Percentiles rank a stretch among this genome's conserved stretches.
These are phyloP conservation scores for Oligia latruncula DNA, from an alignment of 2,888 invertebrate species.

Conservation along the genomic window DNA sequence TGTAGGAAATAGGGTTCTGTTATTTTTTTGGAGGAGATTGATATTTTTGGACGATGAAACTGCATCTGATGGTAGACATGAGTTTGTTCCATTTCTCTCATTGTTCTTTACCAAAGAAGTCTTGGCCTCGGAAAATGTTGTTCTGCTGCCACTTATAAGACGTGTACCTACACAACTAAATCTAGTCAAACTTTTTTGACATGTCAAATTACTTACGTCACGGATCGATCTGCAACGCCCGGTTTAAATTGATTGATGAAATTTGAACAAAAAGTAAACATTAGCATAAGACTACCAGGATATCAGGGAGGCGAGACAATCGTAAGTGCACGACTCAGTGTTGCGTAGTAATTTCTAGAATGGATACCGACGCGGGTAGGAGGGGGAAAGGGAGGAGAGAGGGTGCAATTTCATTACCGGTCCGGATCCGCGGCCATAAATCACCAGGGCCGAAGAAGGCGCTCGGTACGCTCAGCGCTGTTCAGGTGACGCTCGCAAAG, in stretches of 20 bases:
- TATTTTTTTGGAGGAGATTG: conserved; percentile 14
- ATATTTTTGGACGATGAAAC: conserved; percentile 23
- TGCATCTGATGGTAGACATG: conserved; percentile 10
- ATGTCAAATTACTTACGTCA: conserved; percentile 43
- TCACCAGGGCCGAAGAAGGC: conserved; percentile 90
- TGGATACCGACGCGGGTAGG: conserved; percentile 80
- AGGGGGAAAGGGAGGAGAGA: conserved; percentile 80
- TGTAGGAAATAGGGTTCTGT: conserved; percentile 40
- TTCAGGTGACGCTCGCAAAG: conserved; percentile 90
- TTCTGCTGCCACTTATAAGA: too few relatives aligned
- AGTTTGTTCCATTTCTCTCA: not conserved
- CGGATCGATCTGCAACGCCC: conserved; percentile 37
- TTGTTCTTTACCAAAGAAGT: not conserved
- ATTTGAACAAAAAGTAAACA: conserved; percentile 75
- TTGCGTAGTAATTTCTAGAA: conserved; percentile 90
- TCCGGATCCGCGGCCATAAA: conserved; percentile 90
- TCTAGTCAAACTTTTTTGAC: conserved; percentile 11
- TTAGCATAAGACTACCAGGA: conserved; percentile 79
- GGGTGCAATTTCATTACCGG: conserved; percentile 91
- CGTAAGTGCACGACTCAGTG: conserved; percentile 82
- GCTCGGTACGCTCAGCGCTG: conserved; percentile 81
- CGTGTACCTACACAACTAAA: not conserved
- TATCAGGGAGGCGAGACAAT: conserved; percentile 73
- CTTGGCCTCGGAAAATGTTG: not conserved
- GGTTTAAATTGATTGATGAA: conserved; percentile 75